A percentile compares a stretch with the other conserved stretches of the same genome.
phyloP scores from a whole-genome alignment of 2,113 vertebrate genomes.

The Anser cygnoides region DNA sequence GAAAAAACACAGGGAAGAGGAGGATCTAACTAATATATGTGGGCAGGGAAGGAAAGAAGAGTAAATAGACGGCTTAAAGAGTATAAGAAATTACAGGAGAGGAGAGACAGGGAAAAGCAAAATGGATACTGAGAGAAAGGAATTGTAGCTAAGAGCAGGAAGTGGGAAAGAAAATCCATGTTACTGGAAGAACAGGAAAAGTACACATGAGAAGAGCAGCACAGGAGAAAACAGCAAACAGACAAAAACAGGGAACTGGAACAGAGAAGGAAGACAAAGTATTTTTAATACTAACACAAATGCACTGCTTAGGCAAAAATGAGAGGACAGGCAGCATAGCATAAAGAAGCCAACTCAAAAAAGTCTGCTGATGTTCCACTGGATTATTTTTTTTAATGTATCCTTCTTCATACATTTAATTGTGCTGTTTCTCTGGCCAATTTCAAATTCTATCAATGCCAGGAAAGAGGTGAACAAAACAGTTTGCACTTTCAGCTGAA shows the following conservation, averaged over 20 bases:
- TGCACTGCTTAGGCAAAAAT: neutral
- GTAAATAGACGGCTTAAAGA: neutral
- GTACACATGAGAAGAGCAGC: neutral
- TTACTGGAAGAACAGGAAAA: neutral
- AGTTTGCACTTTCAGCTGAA: slow-evolving; percentile 5
- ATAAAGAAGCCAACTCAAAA: neutral
- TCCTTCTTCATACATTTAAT: neutral
- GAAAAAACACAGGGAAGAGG: neutral
- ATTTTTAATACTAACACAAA: neutral
- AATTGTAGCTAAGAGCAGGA: neutral
- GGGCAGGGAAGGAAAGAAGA: neutral
- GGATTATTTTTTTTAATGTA: neutral
- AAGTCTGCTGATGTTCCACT: neutral
- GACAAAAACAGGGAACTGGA: neutral
- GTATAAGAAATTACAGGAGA: neutral
- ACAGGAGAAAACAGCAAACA: neutral
- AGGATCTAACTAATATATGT: neutral
- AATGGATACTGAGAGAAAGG: neutral
- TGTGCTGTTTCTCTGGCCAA: neutral
- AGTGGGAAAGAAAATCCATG: neutral
- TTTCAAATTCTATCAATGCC: neutral
- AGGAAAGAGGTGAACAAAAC: slow-evolving; percentile 23
- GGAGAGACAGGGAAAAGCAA: neutral
- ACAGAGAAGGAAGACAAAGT: neutral
- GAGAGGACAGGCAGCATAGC: neutral